A percentile compares a stretch with the other conserved stretches of the same genome.
These are phyloP conservation scores for Labia minor DNA, from an alignment of 2,888 invertebrate genomes.

Conservation along the genomic window DNA sequence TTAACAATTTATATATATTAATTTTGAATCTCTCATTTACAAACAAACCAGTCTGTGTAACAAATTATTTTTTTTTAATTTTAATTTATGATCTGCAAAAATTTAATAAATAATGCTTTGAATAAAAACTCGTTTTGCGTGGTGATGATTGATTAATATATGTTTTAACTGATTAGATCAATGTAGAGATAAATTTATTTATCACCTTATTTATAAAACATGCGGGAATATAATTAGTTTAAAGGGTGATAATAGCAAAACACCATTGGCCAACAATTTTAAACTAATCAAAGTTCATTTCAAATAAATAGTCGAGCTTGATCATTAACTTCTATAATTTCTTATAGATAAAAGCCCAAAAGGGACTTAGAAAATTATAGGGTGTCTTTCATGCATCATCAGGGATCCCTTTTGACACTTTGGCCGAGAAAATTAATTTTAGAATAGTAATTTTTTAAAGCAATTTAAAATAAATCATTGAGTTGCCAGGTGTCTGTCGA, in stretches of 20 bases:
- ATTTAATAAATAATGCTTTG: too few relatives aligned
- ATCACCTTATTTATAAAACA: not conserved
- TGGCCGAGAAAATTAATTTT: not conserved
- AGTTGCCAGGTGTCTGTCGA: not conserved
- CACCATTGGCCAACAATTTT: not conserved
- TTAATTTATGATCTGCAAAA: too few relatives aligned
- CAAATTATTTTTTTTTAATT: too few relatives aligned
- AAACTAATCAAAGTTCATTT: conserved; percentile 4
- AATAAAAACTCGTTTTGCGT: too few relatives aligned
- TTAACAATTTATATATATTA: too few relatives aligned
- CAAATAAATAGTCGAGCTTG: not conserved
- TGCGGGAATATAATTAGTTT: not conserved
- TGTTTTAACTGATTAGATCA: too few relatives aligned
- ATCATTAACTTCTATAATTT: not conserved
- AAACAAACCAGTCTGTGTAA: too few relatives aligned
- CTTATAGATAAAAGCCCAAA: not conserved
- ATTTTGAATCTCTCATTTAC: too few relatives aligned
- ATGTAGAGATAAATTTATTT: not conserved
- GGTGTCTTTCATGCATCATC: not conserved
- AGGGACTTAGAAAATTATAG: not conserved
- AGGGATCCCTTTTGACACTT: not conserved
- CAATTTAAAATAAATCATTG: conserved; percentile 4
- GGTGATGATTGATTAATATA: too few relatives aligned
- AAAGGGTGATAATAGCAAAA: not conserved
- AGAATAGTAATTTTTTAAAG: not conserved